Conservation (phyloP, 2,797 vertebrate genomes). For the Philypnodon macrostomus region DNA sequence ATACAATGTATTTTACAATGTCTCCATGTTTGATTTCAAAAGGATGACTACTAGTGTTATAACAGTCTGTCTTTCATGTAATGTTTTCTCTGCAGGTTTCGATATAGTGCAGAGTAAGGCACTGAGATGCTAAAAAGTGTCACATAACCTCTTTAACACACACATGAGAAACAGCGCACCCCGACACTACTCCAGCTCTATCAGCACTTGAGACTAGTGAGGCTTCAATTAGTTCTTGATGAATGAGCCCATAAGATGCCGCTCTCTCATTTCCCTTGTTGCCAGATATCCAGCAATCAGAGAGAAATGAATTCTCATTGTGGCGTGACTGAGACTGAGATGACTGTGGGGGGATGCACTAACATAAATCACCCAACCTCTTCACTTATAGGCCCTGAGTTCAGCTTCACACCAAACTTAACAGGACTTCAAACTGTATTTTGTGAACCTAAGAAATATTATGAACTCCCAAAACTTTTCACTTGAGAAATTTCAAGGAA, state of each 20-base stretch:
- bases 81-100: slow-evolving; percentile 27
- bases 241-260: slow-evolving; percentile 95
- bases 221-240: slow-evolving; percentile 99
- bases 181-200: slow-evolving; percentile 79
- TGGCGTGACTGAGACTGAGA: slow-evolving; percentile 82
- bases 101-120: slow-evolving; percentile 24
- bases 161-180: slow-evolving; percentile 46
- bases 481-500: background rate
- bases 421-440: slow-evolving; percentile 10
- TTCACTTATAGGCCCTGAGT: slow-evolving; percentile 36
- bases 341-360: slow-evolving; percentile 36
- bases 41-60: slow-evolving; percentile 1
- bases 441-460: background rate
- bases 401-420: slow-evolving; percentile 40
- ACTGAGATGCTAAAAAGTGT: slow-evolving; percentile 35
- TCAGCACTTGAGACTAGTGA: slow-evolving; percentile 93
- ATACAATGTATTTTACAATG: no score
- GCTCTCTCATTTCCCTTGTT: slow-evolving; percentile 92
- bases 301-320: slow-evolving; percentile 93
- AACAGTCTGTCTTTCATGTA: slow-evolving; percentile 11
- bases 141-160: slow-evolving; percentile 49
- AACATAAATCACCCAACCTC: slow-evolving; percentile 53
- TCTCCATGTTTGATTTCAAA: background rate
- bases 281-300: slow-evolving; percentile 88
- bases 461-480: background rate